phyloP scores from a whole-genome alignment of 2,797 vertebrate species.

The Philypnodon macrostomus region DNA sequence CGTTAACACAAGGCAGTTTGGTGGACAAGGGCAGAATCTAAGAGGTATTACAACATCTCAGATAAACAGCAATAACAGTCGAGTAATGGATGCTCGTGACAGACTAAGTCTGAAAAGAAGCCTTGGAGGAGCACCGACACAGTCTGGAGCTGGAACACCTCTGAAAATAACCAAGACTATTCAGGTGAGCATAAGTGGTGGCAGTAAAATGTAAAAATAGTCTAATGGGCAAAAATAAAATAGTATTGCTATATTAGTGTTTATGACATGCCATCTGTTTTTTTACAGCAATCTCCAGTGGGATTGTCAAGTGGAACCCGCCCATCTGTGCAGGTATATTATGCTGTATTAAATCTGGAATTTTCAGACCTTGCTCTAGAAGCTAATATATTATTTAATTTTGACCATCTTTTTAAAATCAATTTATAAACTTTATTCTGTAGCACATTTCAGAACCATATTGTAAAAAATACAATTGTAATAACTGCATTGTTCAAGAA shows the following conservation, averaged over 20 bases:
- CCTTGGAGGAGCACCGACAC: slow-evolving; percentile 70
- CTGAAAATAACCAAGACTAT: slow-evolving; percentile 98
- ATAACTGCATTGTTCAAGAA: no score
- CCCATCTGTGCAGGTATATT: slow-evolving; percentile 57
- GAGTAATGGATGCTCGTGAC: slow-evolving; percentile 89
- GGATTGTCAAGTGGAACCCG: slow-evolving; percentile 69
- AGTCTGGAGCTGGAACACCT: slow-evolving; percentile 68
- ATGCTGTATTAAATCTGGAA: not conserved
- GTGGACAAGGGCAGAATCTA: slow-evolving; percentile 54
- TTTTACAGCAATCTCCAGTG: slow-evolving; percentile 72
- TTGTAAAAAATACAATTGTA: no score
- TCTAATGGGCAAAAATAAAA: not conserved
- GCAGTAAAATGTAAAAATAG: not conserved
- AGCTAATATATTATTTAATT: not conserved
- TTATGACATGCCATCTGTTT: slow-evolving; percentile 13
- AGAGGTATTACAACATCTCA: slow-evolving; percentile 50
- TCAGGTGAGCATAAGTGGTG: slow-evolving; percentile 76
- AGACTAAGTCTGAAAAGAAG: slow-evolving; percentile 90
- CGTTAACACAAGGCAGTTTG: slow-evolving; percentile 57
- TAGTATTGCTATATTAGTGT: not conserved
- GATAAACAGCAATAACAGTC: slow-evolving; percentile 74
- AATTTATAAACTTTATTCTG: no score
- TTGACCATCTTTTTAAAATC: no score
- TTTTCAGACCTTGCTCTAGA: no score
- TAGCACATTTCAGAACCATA: no score